Evolutionary conservation across 2,888 invertebrate genomes (phyloP).

Genomic region (Drosophila pseudotakahashii): DNA sequence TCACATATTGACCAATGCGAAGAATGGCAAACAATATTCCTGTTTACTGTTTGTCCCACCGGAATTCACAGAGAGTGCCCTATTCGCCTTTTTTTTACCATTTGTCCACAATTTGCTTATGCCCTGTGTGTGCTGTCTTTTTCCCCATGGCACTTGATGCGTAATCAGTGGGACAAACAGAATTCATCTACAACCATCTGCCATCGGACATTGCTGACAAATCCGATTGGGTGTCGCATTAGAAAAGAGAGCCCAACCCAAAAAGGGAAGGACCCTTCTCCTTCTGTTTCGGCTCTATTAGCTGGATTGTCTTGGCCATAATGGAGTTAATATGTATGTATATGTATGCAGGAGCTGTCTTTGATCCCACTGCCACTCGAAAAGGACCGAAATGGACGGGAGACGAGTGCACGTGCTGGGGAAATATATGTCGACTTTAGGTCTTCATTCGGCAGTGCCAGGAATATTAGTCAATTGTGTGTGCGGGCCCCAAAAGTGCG

Average conservation of each 20-base stretch:
- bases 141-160: conserved; percentile 63
- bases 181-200: conserved; percentile 62
- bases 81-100: conserved; percentile 37
- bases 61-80: conserved; percentile 56
- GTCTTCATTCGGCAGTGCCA: conserved; percentile 20
- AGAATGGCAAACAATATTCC: conserved; percentile 60
- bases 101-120: conserved; percentile 53
- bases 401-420: conserved; percentile 28
- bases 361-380: conserved; percentile 60
- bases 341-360: conserved; percentile 51
- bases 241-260: conserved; percentile 25
- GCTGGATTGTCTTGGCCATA: conserved; percentile 67
- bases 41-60: conserved; percentile 43
- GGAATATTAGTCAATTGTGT: conserved; percentile 38
- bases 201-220: conserved; percentile 65
- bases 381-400: conserved; percentile 28
- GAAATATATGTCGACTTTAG: conserved; percentile 28
- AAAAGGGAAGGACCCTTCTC: conserved; percentile 2
- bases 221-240: conserved; percentile 70
- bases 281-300: conserved; percentile 43
- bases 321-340: conserved; percentile 69
- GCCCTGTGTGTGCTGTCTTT: conserved; percentile 7
- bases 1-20: conserved; percentile 44
- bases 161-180: conserved; percentile 67
- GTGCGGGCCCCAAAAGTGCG: conserved; percentile 1